phyloP scores from a whole-genome alignment of 2,113 vertebrate species.

The Menura novaehollandiae region DNA sequence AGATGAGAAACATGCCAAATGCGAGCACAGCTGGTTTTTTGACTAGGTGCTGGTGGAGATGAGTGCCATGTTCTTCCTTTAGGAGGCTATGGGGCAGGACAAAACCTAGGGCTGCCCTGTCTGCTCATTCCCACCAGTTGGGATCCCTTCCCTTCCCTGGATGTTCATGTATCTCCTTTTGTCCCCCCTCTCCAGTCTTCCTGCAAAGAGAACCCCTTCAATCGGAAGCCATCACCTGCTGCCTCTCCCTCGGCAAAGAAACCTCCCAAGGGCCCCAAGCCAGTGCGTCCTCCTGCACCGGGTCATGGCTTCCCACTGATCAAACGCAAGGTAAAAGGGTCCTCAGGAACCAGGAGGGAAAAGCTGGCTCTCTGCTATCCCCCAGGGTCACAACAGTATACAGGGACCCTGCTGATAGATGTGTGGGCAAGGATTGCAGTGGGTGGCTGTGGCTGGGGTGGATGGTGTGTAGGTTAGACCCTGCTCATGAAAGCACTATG shows the following conservation, averaged over 20 bases:
- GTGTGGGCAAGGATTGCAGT: background rate
- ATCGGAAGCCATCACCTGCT: conserved; percentile 82
- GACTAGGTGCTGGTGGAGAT: background rate
- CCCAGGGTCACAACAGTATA: background rate
- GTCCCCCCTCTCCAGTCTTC: conserved; percentile 72
- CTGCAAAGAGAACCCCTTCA: conserved; percentile 88
- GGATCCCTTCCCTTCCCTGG: background rate
- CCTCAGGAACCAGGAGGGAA: background rate
- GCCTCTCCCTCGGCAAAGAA: conserved; percentile 72
- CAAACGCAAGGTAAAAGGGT: conserved; percentile 85
- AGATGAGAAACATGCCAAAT: background rate
- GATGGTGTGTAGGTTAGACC: background rate
- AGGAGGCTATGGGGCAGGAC: background rate
- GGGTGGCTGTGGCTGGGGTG: background rate
- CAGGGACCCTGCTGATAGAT: background rate
- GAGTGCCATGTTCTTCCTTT: background rate
- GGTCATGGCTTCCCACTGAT: conserved; percentile 90
- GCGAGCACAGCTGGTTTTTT: background rate
- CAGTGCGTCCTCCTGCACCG: conserved; percentile 76
- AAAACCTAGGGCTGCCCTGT: background rate
- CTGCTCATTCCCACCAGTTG: background rate
- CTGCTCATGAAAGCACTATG: background rate
- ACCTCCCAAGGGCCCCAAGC: conserved; percentile 79
- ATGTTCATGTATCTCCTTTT: background rate
- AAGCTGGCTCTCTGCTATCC: background rate